These are phyloP conservation scores for Girardia tigrina DNA, from an alignment of 2,888 invertebrate species.

Conservation along the genomic window DNA sequence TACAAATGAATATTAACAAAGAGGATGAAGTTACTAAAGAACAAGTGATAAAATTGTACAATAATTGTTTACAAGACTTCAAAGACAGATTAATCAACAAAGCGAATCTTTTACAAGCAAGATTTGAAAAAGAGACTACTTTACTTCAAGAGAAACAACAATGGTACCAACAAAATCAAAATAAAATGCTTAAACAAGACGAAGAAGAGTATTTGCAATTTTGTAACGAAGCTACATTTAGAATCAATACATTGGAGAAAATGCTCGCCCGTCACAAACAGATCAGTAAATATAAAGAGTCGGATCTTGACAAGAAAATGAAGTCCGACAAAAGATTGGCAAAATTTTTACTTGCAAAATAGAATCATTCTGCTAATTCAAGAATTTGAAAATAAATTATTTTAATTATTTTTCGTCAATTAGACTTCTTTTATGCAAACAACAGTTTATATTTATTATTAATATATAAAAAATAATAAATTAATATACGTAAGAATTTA, in stretches of 20 bases:
- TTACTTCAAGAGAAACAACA: slow-evolving; percentile 50
- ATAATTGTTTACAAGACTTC: slow-evolving; percentile 43
- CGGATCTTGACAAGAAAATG: slow-evolving; percentile 46
- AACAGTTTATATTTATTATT: no score
- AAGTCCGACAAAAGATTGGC: slow-evolving; percentile 41
- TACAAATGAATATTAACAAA: slow-evolving; percentile 39
- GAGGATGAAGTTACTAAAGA: slow-evolving; percentile 38
- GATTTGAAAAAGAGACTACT: slow-evolving; percentile 51
- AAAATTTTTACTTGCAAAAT: slow-evolving; percentile 6
- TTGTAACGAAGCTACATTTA: slow-evolving; percentile 50
- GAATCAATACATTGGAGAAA: slow-evolving; percentile 49
- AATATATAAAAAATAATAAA: no score
- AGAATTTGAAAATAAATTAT: no score
- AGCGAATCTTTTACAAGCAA: slow-evolving; percentile 50
- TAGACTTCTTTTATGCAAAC: no score
- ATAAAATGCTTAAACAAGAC: slow-evolving; percentile 50
- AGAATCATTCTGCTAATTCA: no score
- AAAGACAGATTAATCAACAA: slow-evolving; percentile 50
- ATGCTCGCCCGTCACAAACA: slow-evolving; percentile 51
- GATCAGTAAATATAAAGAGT: slow-evolving; percentile 49
- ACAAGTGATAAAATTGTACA: slow-evolving; percentile 46
- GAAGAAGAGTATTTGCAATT: slow-evolving; percentile 50
- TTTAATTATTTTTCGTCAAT: no score
- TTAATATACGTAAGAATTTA: no score
- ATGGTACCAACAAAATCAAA: slow-evolving; percentile 51